Percentiles rank a stretch among this genome's conserved stretches.
Evolutionary conservation across 2,113 vertebrate genomes (phyloP).

Genomic region (Pontoporia blainvillei): DNA sequence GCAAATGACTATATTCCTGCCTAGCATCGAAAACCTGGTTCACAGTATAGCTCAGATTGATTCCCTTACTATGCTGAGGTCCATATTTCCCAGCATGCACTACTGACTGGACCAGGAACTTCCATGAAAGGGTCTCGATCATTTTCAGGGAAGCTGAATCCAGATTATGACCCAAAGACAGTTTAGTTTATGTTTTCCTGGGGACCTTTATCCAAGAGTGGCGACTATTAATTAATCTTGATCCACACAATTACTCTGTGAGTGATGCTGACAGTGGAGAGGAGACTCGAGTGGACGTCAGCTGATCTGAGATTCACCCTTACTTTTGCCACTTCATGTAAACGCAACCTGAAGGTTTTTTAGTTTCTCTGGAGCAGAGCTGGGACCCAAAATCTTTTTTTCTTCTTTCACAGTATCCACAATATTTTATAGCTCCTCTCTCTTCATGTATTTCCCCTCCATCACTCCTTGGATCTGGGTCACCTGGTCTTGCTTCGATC

Average conservation of each 20-base stretch:
- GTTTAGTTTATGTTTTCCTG: background rate
- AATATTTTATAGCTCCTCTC: background rate
- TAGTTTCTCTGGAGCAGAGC: background rate
- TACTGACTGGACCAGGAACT: background rate
- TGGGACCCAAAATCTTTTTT: background rate
- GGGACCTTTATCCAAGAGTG: background rate
- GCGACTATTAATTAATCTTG: background rate
- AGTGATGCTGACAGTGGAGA: background rate
- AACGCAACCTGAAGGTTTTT: background rate
- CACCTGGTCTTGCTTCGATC: background rate
- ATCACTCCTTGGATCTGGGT: background rate
- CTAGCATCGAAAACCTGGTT: background rate
- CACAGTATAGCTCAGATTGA: background rate
- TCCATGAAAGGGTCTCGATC: background rate
- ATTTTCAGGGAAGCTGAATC: background rate
- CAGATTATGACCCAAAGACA: background rate
- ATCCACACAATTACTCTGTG: background rate
- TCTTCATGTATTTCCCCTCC: background rate
- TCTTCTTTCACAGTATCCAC: background rate
- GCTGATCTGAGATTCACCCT: background rate
- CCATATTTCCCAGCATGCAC: background rate
- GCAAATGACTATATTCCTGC: background rate
- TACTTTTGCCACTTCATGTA: background rate
- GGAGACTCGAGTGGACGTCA: background rate
- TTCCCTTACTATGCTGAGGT: background rate